These are phyloP conservation scores for Keiferia lycopersicella DNA, from an alignment of 2,888 invertebrate genomes.

Conservation along the genomic window DNA sequence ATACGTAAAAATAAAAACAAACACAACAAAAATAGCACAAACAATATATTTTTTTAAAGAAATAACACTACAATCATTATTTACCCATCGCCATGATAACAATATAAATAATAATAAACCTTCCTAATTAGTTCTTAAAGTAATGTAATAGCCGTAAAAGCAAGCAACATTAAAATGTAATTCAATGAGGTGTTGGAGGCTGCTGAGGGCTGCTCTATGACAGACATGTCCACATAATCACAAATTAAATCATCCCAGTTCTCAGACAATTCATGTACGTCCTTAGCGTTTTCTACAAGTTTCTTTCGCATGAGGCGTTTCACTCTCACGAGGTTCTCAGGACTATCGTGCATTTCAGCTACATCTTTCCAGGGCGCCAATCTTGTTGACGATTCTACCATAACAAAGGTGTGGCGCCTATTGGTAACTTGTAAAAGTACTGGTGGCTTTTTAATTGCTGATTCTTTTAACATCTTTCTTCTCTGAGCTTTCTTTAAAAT, in stretches of 20 bases:
- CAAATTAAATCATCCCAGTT: slow-evolving; percentile 70
- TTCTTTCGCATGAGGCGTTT: slow-evolving; percentile 65
- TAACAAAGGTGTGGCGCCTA: slow-evolving; percentile 56
- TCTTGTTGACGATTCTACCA: slow-evolving; percentile 56
- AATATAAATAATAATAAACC: not conserved
- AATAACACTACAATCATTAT: no score
- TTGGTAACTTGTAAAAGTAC: slow-evolving; percentile 63
- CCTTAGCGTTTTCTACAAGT: slow-evolving; percentile 55
- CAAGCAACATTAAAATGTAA: not conserved
- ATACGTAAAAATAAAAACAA: no score
- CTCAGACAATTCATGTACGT: slow-evolving; percentile 62
- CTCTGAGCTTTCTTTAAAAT: slow-evolving; percentile 63
- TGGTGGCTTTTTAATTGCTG: slow-evolving; percentile 58
- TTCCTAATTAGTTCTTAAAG: not conserved
- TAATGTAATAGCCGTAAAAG: slow-evolving; percentile 5
- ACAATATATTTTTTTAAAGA: no score
- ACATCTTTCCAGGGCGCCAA: slow-evolving; percentile 46
- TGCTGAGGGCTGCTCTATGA: slow-evolving; percentile 39
- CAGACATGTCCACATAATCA: slow-evolving; percentile 63
- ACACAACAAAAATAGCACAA: no score
- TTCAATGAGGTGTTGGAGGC: not conserved
- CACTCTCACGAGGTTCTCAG: slow-evolving; percentile 50
- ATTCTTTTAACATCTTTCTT: slow-evolving; percentile 49
- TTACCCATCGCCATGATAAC: no score
- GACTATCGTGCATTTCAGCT: slow-evolving; percentile 51